Percentiles rank a stretch among this genome's conserved stretches.
Evolutionary conservation across 2,113 vertebrate species (phyloP).

Genomic region (Xenopus tropicalis): UCB_Xtro_10.0 CM004449.2:74932001-74932500

Average conservation of each 20-base stretch:
- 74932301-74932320: not conserved
- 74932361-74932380: constrained; percentile 3
- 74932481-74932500: constrained; percentile 16
- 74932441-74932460: constrained; percentile 4
- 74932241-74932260: constrained; percentile 29
- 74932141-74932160: not conserved
- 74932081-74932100: too few species aligned
- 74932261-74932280: constrained; percentile 2
- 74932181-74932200: constrained; percentile 1
- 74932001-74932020: too few species aligned
- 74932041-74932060: too few species aligned
- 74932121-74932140: not conserved
- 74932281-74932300: not conserved
- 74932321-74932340: not conserved
- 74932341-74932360: constrained; percentile 33
- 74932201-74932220: not conserved
- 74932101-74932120: too few species aligned
- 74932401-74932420: constrained; percentile 22
- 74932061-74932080: too few species aligned
- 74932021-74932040: too few species aligned
- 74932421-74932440: constrained; percentile 4
- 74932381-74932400: constrained; percentile 5
- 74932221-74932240: constrained; percentile 5
- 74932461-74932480: constrained; percentile 10
- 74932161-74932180: constrained; percentile 1